phyloP scores from a whole-genome alignment of 2,888 invertebrate species.

The Chrysopilus asiliformis region DNA sequence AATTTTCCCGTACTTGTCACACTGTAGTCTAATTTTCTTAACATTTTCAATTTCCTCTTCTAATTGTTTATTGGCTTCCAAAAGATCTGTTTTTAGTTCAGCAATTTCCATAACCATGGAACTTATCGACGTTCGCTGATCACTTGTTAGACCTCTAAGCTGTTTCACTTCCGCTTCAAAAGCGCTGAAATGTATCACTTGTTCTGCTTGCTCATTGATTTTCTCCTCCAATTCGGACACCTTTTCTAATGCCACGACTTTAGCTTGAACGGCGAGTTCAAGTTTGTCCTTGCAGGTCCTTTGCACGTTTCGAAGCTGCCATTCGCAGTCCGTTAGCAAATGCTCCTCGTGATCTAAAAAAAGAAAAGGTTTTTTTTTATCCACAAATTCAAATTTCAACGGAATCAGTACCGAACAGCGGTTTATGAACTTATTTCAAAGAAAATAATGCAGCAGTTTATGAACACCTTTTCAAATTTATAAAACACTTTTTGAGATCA shows the following conservation, averaged over 20 bases:
- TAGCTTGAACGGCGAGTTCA: constrained; percentile 46
- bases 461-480: no score
- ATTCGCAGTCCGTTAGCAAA: constrained; percentile 67
- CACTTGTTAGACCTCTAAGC: constrained; percentile 41
- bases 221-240: constrained; percentile 23
- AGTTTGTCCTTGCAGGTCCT: constrained; percentile 49
- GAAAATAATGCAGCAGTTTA: no score
- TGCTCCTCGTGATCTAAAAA: constrained; percentile 52
- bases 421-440: no score
- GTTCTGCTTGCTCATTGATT: constrained; percentile 25
- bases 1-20: constrained; percentile 34
- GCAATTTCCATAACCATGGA: constrained; percentile 42
- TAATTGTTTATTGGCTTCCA: constrained; percentile 39
- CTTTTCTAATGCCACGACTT: constrained; percentile 40
- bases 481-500: no score
- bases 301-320: constrained; percentile 68
- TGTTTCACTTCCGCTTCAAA: constrained; percentile 44
- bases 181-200: constrained; percentile 39
- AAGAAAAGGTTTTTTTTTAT: no score
- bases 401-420: no score
- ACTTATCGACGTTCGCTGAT: constrained; percentile 41
- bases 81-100: constrained; percentile 40
- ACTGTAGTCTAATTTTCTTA: constrained; percentile 32
- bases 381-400: no score
- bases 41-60: constrained; percentile 39